Evolutionary conservation across 2,797 vertebrate genomes (phyloP), one percentile per base, ranked within the genome.

Genomic region (Astyanax mexicanus): DNA sequence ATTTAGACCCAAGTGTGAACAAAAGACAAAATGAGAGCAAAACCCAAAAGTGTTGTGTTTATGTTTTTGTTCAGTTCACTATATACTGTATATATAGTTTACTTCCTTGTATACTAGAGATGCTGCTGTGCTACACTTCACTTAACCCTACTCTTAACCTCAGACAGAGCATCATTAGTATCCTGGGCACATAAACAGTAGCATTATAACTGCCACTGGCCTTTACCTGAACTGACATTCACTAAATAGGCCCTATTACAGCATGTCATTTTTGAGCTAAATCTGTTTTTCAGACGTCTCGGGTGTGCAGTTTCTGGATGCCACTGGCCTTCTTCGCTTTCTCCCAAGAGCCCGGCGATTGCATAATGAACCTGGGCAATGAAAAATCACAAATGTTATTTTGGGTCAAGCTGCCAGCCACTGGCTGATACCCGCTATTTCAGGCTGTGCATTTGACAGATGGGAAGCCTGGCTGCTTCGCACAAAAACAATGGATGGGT

Each of bases 351-450:
- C 69, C 62, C 58, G 80, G 75, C 80, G 65, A 85, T 84, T 88
- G 82, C 81, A 87, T 89, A 87, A 90, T 87, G 77, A 90, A 84
- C 72, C 74, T 82, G 81, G 83, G 85, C 74, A 27, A 67, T 71
- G 78, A 86, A 84, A 83, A 84, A 60, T 57, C 84, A 79, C 90
- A 88, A 88, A 88, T 90, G 89, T 88, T 89, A 80, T 85, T 86
- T 87, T 86, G 78, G 78, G 81, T 49, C 52, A 75, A 67, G 40
- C 69, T 88, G 87, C 87, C 86, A 90, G 80, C 71, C 58, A 72
- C 71, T 81, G 66, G 66, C 64, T 69, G 52, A 64, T 44, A 55
- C 57, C 55, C 44, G 17, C 45, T 52, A 60, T 54, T 40, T 71
- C 12, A 75, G 40, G 76, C 12, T 86, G 80, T 78, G 62, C 67